These are phyloP conservation scores for Aleiodes sp. DNA, from an alignment of 1,140 invertebrate species.

Conservation along the genomic window DNA sequence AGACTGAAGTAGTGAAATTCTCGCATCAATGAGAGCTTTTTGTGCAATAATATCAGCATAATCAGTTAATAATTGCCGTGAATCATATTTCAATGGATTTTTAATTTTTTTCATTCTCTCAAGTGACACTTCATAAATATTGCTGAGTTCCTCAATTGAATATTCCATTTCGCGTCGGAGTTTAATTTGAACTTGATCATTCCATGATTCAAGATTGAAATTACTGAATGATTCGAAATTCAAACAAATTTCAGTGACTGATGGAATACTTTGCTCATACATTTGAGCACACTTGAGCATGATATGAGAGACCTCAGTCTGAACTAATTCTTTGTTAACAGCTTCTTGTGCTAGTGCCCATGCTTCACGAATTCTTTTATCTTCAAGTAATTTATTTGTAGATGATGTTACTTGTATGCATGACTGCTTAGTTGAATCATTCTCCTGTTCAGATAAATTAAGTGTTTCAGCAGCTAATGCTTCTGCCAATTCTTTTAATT, in stretches of 20 bases:
- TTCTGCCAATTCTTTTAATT: constrained; percentile 73
- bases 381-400: constrained; percentile 56
- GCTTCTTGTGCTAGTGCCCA: constrained; percentile 76
- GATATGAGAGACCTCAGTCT: constrained; percentile 78
- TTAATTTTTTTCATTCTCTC: constrained; percentile 65
- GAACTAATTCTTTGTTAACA: constrained; percentile 76
- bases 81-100: constrained; percentile 60
- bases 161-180: constrained; percentile 75
- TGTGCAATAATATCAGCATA: constrained; percentile 80
- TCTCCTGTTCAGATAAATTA: constrained; percentile 63
- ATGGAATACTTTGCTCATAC: constrained; percentile 69
- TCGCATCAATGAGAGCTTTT: constrained; percentile 79
- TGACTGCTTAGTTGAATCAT: constrained; percentile 47
- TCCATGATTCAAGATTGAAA: constrained; percentile 74
- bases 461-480: constrained; percentile 73
- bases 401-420: no score
- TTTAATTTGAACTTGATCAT: constrained; percentile 74
- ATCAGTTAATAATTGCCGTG: constrained; percentile 70
- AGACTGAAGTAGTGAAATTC: constrained; percentile 69
- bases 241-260: constrained; percentile 61
- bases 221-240: constrained; percentile 71
- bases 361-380: constrained; percentile 71
- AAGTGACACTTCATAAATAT: constrained; percentile 71
- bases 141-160: constrained; percentile 73
- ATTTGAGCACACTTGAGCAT: constrained; percentile 73